A percentile compares a stretch with the other conserved stretches of the same genome.
phyloP scores from a whole-genome alignment of 2,888 invertebrate genomes.

The Diogma glabrata region DNA sequence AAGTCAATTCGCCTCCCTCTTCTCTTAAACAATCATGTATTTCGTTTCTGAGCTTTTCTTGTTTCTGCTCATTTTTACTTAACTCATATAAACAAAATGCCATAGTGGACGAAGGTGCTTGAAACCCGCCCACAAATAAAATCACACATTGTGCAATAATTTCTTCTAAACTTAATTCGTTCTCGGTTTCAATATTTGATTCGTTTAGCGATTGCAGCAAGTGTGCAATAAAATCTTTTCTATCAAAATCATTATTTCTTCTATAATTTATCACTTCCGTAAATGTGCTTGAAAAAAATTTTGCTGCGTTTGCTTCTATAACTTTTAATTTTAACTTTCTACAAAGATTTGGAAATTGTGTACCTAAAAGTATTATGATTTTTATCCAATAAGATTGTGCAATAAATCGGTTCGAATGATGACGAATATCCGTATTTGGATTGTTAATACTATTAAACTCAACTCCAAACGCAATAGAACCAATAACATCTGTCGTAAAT shows the following conservation, averaged over 20 bases:
- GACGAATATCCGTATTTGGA: conserved; percentile 26
- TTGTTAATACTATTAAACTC: conserved; percentile 29
- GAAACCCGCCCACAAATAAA: conserved; percentile 29
- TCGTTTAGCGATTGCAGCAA: conserved; percentile 36
- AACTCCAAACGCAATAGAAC: conserved; percentile 32
- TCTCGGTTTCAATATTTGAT: conserved; percentile 30
- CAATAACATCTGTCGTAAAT: conserved; percentile 36
- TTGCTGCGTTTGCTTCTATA: conserved; percentile 23
- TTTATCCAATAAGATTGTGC: not conserved
- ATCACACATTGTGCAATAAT: conserved; percentile 24
- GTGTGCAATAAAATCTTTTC: conserved; percentile 41
- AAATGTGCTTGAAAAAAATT: conserved; percentile 11
- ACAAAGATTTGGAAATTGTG: not conserved
- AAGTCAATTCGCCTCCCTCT: conserved; percentile 13
- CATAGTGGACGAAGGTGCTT: conserved; percentile 27
- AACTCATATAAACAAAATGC: conserved; percentile 25
- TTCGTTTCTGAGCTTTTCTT: conserved; percentile 11
- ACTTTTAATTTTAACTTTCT: conserved; percentile 20
- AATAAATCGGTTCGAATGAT: conserved; percentile 14
- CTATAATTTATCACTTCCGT: conserved; percentile 31
- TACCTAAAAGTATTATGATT: conserved; percentile 2
- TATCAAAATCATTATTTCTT: conserved; percentile 27
- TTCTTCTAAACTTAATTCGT: conserved; percentile 22
- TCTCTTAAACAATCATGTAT: too few relatives aligned
- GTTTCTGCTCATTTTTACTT: conserved; percentile 18